Evolutionary conservation across 2,113 vertebrate species (phyloP).

Genomic region (Burhinus oedicnemus): DNA sequence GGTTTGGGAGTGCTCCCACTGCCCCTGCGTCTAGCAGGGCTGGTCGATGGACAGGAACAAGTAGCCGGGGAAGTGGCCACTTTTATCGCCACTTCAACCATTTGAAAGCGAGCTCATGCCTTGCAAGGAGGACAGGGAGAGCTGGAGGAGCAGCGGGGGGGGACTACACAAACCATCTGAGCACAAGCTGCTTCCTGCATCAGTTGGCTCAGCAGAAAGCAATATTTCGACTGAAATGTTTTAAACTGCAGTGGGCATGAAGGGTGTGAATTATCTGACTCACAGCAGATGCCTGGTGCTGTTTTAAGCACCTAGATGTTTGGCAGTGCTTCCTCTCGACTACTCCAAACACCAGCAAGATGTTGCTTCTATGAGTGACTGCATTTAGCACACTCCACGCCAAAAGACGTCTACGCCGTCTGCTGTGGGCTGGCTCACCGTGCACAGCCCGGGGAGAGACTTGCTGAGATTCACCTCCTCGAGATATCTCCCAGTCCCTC

Average conservation of each 20-base stretch:
- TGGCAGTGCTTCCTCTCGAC: neutral
- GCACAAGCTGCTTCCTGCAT: neutral
- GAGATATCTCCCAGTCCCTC: neutral
- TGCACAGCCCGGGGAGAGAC: neutral
- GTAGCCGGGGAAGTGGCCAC: neutral
- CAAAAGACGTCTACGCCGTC: neutral
- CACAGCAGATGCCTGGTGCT: constrained; percentile 36
- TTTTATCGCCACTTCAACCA: neutral
- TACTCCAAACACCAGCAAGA: neutral
- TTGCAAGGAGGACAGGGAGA: neutral
- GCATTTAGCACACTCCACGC: neutral
- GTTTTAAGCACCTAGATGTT: constrained; percentile 18
- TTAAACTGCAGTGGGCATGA: neutral
- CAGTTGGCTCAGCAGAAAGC: neutral
- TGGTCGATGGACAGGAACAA: neutral
- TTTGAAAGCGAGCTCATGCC: neutral
- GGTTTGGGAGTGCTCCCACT: neutral
- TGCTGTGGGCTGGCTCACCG: neutral
- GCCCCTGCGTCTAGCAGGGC: neutral
- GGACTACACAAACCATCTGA: neutral
- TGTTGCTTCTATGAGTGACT: neutral
- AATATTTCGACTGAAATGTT: neutral
- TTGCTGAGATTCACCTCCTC: neutral
- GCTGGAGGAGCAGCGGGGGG: neutral
- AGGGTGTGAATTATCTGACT: constrained; percentile 9